Evolutionary conservation across 2,797 vertebrate species (phyloP), one percentile per base, ranked within the genome.

Genomic region (Lacerta viridis): DNA sequence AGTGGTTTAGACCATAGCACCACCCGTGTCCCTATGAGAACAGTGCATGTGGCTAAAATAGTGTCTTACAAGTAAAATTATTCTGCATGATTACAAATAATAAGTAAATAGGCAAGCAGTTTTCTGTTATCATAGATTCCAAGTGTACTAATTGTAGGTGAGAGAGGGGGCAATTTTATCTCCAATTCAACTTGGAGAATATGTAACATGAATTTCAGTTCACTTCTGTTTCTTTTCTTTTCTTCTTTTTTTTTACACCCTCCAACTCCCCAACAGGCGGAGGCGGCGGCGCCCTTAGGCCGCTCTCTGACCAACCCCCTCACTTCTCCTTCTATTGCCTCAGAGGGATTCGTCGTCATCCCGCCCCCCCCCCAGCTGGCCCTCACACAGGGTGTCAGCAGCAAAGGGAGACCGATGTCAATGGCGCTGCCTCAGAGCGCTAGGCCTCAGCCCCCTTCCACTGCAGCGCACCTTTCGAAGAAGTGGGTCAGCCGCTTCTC

Each of bases 391-490:
- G 59, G 18, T 61, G 59, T 18, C 18, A 18, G 18, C 17, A 20
- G 59, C 17, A 61, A 61, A 61, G 20, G 59, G 59, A 61, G 59
- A 23, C 6, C 15, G 5, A 7, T 5, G 59, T 61, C 15, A 6
- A 6, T 2, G 59, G 17, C 20, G 59, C 6, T 18, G 79, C 39
- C 71, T 33, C 33, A 33, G 33, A 33, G 33, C 33, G 33, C 33
- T 33, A 33, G 33, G 33, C 33, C 33, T 80, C 88, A 2, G 2
- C 71, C 55, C 61, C 25, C 8, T 80, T 0, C 17, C 27, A 2
- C 4, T 1, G 85, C 50, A 84, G 87, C 96, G 94, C 94, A 96
- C 96, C 96, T 94, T 94, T 95, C 90, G 92, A 90, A 94, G 92
- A 88, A 95, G 92, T 91, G 89, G 92, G 90, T 93, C 88, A 88